Evolutionary conservation across 2,888 invertebrate species (phyloP).

Genomic region (Adelognathus sp.): DNA sequence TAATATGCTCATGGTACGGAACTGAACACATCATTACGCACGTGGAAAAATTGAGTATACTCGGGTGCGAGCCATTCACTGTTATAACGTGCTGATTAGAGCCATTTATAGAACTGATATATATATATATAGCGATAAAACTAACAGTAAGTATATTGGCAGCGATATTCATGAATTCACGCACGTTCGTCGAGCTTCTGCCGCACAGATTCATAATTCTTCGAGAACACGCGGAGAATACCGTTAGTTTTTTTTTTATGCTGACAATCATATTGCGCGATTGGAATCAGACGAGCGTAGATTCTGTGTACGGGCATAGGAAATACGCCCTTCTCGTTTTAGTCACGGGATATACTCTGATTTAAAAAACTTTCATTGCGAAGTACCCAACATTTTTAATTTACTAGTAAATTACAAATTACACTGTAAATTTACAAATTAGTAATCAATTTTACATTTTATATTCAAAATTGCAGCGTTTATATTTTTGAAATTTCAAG

Average conservation of each 20-base stretch:
- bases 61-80: not conserved
- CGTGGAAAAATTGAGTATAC: constrained; percentile 3
- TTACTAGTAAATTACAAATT: no score
- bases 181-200: constrained; percentile 30
- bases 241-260: constrained; percentile 4
- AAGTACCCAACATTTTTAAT: no score
- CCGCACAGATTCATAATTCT: constrained; percentile 18
- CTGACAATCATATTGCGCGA: not conserved
- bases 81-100: not conserved
- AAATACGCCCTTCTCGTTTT: no score
- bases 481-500: no score
- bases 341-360: no score
- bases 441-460: no score
- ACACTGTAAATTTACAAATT: no score
- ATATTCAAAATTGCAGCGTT: no score
- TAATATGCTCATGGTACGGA: not conserved
- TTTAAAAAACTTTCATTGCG: no score
- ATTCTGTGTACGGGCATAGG: no score
- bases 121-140: not conserved
- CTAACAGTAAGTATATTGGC: constrained; percentile 16
- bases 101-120: no score
- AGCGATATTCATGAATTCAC: constrained; percentile 13
- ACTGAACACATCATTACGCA: constrained; percentile 5
- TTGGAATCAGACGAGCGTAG: no score
- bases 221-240: constrained; percentile 5